phyloP scores from a whole-genome alignment of 2,113 vertebrate genomes.

The Plectropomus leopardus region DNA sequence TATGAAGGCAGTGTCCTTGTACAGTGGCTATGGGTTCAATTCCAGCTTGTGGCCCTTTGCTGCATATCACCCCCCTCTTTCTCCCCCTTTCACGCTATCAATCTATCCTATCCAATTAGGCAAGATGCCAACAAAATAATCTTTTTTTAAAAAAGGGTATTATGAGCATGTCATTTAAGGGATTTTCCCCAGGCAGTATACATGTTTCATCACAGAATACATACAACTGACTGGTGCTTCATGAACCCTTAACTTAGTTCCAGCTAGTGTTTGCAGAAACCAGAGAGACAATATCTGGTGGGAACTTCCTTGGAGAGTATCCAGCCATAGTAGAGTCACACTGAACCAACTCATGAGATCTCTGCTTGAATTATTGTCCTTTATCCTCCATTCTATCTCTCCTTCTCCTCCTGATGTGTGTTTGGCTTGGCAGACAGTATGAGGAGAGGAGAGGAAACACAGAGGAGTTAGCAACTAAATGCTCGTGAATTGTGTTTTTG shows the following conservation, averaged over 20 bases:
- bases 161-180: too few relatives aligned
- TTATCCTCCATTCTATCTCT: not conserved
- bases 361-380: not conserved
- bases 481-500: not conserved
- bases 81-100: too few relatives aligned
- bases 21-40: too few relatives aligned
- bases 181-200: too few relatives aligned
- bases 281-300: not conserved
- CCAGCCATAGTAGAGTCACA: constrained; percentile 80
- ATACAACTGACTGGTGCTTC: not conserved
- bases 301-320: constrained; percentile 71
- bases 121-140: too few relatives aligned
- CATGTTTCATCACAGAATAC: not conserved
- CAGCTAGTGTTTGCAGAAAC: constrained; percentile 87
- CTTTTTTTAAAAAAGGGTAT: too few relatives aligned
- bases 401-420: not conserved
- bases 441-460: not conserved
- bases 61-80: too few relatives aligned
- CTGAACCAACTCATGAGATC: not conserved
- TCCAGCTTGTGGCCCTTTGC: too few relatives aligned
- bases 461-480: not conserved
- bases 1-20: too few relatives aligned
- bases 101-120: too few relatives aligned
- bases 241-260: not conserved
- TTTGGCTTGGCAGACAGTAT: constrained; percentile 1